Conservation (phyloP, 2,888 invertebrate species). For the Cheiracanthium punctorium region DNA sequence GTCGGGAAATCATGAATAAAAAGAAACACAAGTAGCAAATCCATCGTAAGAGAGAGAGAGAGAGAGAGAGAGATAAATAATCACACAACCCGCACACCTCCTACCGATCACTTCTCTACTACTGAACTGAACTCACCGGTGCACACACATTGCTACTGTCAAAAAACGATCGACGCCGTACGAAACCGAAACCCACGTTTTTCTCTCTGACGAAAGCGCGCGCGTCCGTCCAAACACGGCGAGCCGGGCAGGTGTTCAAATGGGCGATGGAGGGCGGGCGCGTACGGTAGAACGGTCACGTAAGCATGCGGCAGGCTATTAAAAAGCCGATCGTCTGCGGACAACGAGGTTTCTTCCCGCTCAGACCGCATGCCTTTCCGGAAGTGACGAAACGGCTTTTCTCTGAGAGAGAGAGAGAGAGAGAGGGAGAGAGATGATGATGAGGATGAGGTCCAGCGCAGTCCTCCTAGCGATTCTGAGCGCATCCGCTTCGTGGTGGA, state of each 20-base stretch:
- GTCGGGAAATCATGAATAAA: too few species aligned
- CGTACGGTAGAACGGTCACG: slow-evolving; percentile 57
- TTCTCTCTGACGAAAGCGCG: background rate
- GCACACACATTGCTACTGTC: too few species aligned
- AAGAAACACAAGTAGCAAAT: too few species aligned
- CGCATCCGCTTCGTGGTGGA: slow-evolving; percentile 2
- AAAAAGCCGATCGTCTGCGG: slow-evolving; percentile 24
- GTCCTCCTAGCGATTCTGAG: too few species aligned
- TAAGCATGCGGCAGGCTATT: slow-evolving; percentile 33
- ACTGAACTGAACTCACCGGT: too few species aligned
- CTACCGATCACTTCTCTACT: too few species aligned
- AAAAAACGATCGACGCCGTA: background rate
- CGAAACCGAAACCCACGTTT: slow-evolving; percentile 27
- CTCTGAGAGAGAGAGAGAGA: too few species aligned
- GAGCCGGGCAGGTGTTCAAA: slow-evolving; percentile 55
- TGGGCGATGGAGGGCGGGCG: slow-evolving; percentile 26
- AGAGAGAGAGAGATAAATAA: too few species aligned
- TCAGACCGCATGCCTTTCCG: slow-evolving; percentile 22
- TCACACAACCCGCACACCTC: too few species aligned
- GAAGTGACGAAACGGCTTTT: slow-evolving; percentile 66
- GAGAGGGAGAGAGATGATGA: background rate
- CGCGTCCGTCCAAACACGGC: slow-evolving; percentile 16
- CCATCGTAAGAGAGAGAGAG: too few species aligned
- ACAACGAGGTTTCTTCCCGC: slow-evolving; percentile 13
- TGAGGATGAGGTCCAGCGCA: slow-evolving; percentile 6